phyloP scores from a whole-genome alignment of 2,113 vertebrate species.

The Equus quagga region DNA sequence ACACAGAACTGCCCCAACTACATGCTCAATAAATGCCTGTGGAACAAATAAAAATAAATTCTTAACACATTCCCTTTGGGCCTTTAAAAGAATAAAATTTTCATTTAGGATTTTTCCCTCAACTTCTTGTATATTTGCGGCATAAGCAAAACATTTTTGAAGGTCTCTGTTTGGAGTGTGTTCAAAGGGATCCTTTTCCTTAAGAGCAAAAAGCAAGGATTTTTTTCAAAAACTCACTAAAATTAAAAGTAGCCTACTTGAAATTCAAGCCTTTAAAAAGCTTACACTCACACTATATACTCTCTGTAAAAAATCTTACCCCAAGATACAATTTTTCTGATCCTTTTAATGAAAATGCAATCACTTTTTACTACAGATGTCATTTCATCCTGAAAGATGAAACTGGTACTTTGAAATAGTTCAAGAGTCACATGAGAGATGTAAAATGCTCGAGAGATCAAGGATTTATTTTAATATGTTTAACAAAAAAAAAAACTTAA shows the following conservation, averaged over 20 bases:
- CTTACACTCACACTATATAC: background rate
- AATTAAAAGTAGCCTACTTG: slow-evolving; percentile 49
- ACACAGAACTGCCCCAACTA: background rate
- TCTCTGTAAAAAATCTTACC: slow-evolving; percentile 48
- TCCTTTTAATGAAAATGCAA: slow-evolving; percentile 62
- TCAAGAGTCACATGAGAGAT: slow-evolving; percentile 54
- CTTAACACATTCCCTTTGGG: background rate
- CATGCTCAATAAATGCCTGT: background rate
- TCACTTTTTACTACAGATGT: slow-evolving; percentile 35
- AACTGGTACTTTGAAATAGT: slow-evolving; percentile 55
- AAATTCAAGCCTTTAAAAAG: slow-evolving; percentile 62
- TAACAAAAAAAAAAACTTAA: background rate
- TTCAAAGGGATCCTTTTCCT: slow-evolving; percentile 25
- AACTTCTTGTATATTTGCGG: slow-evolving; percentile 6
- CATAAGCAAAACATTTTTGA: slow-evolving; percentile 30
- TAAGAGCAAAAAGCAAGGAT: slow-evolving; percentile 42
- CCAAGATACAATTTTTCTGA: slow-evolving; percentile 21
- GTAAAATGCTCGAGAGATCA: slow-evolving; percentile 63
- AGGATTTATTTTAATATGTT: slow-evolving; percentile 64
- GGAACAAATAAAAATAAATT: slow-evolving; percentile 55
- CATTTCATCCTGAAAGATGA: slow-evolving; percentile 69
- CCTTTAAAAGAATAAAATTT: slow-evolving; percentile 51
- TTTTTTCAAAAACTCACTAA: slow-evolving; percentile 41
- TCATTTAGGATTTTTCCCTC: background rate
- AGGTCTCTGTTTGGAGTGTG: background rate